Base-by-base conservation (phyloP, 2,797 vertebrate species). In the Danio tinwini region DNA sequence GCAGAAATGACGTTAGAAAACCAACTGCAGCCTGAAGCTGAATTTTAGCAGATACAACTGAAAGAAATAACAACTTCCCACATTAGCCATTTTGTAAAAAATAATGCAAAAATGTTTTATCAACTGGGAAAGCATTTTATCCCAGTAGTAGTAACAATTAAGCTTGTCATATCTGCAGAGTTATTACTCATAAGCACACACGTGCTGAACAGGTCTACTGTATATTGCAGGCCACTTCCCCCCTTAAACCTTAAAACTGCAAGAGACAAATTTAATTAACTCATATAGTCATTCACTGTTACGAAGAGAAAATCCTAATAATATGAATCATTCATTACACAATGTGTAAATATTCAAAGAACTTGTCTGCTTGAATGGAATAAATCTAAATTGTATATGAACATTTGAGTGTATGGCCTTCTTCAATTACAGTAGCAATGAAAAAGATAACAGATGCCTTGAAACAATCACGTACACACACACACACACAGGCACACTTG, bases 101-200 rank as follows among this genome's bases (percentile, higher is more conserved):
- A n/a, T n/a, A n/a, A n/a, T n/a, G n/a, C n/a, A n/a, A 29, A 29
- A 29, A 29, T 1, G 29, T 29, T 29, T 29, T 13, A n/a, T 40
- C 37, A 62, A 52, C 37, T 64, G 49, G 61, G n/a, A 37, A 75
- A 64, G 64, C 29, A 42, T 19, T 13, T 56, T 4, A 44, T 55
- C 75, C 49, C 49, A 16, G 21, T 16, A 62, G 64, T 9, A 76
- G 8, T 53, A 53, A 64, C 13, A 75, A 55, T 65, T 53, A 55
- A 64, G 39, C 39, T 44, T n/a, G 47, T 76, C 61, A 76, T 3
- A 65, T 64, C 1, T 2, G 6, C 19, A 1, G 6, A 16, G 13
- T 44, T 64, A 44, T 76, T 64, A 76, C 55, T 76, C 39, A 55
- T 64, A 55, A 76, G 19, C 19, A 7, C 45, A 40, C 19, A 65